Conservation (phyloP, 2,797 vertebrate genomes). For the Liasis olivaceus region DNA sequence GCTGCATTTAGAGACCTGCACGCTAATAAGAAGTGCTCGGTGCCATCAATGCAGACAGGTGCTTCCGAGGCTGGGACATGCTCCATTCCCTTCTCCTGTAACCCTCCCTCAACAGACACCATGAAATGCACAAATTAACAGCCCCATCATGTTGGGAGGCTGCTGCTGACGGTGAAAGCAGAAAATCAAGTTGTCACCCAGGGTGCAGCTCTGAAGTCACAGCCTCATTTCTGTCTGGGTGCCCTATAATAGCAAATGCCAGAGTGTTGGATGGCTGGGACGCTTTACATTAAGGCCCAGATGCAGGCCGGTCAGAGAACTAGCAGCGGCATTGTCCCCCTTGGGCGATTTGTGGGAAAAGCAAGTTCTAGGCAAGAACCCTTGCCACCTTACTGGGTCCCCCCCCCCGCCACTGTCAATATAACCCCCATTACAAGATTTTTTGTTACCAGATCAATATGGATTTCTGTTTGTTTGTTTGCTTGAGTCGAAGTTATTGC, state of each 20-base stretch:
- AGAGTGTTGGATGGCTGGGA: constrained; percentile 82
- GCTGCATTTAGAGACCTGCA: constrained; percentile 83
- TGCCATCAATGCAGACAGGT: constrained; percentile 88
- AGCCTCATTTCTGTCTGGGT: constrained; percentile 82
- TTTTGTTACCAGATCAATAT: neutral
- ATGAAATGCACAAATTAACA: constrained; percentile 91
- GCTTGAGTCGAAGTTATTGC: neutral
- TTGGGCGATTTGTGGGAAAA: constrained; percentile 72
- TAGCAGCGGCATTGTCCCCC: constrained; percentile 71
- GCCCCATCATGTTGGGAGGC: constrained; percentile 88
- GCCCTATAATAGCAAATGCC: constrained; percentile 89
- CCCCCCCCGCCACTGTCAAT: neutral
- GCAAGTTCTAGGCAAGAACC: constrained; percentile 72
- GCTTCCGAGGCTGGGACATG: constrained; percentile 87
- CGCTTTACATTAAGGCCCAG: constrained; percentile 79
- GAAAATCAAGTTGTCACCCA: constrained; percentile 95
- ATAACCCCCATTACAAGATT: neutral
- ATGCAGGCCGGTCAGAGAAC: constrained; percentile 79
- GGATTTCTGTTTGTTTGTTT: neutral
- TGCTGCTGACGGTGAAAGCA: constrained; percentile 85
- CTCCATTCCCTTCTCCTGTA: constrained; percentile 81
- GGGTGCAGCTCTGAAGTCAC: constrained; percentile 80
- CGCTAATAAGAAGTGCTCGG: constrained; percentile 91
- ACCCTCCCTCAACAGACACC: constrained; percentile 83
- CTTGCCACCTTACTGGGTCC: neutral